A percentile compares a stretch with the other conserved stretches of the same genome.
Evolutionary conservation across 2,797 vertebrate genomes (phyloP).

Genomic region (Aldrovandia affinis): DNA sequence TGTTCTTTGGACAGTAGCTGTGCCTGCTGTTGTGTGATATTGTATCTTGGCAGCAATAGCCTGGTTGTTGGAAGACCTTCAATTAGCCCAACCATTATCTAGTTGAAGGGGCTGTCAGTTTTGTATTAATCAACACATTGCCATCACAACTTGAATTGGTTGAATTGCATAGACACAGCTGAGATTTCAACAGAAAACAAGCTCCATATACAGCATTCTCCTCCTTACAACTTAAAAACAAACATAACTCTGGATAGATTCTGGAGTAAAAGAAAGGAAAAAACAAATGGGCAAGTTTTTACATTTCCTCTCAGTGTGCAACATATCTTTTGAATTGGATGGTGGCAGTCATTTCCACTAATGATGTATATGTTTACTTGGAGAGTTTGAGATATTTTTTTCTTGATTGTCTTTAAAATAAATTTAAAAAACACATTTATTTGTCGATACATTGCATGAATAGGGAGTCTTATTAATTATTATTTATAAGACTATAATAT

Average conservation of each 20-base stretch:
- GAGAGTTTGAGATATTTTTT: not conserved
- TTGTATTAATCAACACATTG: not conserved
- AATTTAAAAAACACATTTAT: not conserved
- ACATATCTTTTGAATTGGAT: not conserved
- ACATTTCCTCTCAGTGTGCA: not conserved
- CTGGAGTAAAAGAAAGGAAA: not conserved
- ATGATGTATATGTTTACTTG: not conserved
- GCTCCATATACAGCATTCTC: not conserved
- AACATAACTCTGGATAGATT: not conserved
- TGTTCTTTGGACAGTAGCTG: not conserved
- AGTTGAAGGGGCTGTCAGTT: not conserved
- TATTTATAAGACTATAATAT: too few relatives aligned
- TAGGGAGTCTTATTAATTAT: too few relatives aligned
- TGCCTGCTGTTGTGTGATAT: not conserved
- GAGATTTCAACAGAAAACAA: not conserved
- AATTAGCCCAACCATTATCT: not conserved
- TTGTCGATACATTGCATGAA: not conserved
- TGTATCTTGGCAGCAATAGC: not conserved
- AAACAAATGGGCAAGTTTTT: not conserved
- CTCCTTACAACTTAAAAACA: not conserved
- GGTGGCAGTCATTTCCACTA: not conserved
- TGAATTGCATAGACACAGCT: too few relatives aligned
- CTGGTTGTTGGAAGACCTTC: too few relatives aligned
- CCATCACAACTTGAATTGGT: not conserved
- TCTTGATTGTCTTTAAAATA: not conserved